A percentile compares a stretch with the other conserved stretches of the same genome.
Evolutionary conservation across 2,113 vertebrate genomes (phyloP).

Genomic region (Galemys pyrenaicus): DNA sequence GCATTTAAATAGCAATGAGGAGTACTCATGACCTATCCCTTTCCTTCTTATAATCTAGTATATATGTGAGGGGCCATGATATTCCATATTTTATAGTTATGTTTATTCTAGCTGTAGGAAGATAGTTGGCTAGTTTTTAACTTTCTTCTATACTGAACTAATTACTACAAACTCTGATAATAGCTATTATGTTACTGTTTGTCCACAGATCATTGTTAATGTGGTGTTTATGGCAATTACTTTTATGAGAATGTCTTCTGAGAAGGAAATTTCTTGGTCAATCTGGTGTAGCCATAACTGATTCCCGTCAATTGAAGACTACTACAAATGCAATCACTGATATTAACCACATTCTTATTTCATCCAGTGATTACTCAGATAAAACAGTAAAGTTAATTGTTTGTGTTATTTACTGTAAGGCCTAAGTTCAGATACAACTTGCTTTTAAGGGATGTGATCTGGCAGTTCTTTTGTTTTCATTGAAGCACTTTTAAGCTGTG

Average conservation of each 20-base stretch:
- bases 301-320: neutral
- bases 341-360: neutral
- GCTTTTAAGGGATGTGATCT: conserved; percentile 3
- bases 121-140: conserved; percentile 3
- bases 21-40: neutral
- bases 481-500: neutral
- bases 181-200: neutral
- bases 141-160: neutral
- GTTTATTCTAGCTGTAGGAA: neutral
- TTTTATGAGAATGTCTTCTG: neutral
- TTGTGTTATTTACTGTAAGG: neutral
- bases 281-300: neutral
- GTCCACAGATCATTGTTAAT: neutral
- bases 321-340: neutral
- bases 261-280: conserved; percentile 11
- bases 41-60: neutral
- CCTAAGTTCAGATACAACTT: neutral
- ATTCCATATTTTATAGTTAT: conserved; percentile 37
- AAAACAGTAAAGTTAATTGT: neutral
- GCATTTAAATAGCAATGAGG: neutral
- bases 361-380: neutral
- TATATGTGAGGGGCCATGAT: neutral
- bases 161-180: conserved; percentile 16
- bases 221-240: neutral
- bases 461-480: neutral